Conservation (phyloP, 2,113 vertebrate species). For the Emydocephalus ijimae region DNA sequence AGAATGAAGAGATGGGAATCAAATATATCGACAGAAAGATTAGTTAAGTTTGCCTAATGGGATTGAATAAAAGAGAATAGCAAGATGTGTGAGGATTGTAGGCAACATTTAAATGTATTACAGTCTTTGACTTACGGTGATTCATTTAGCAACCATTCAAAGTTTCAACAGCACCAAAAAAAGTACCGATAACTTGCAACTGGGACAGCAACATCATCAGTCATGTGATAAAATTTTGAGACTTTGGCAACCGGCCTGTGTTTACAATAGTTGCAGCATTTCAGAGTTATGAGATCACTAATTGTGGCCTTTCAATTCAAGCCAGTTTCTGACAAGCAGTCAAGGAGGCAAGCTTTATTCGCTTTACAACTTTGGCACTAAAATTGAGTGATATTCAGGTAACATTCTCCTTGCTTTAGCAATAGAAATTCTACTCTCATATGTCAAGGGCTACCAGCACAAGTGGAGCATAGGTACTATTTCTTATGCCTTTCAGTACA, state of each 20-base stretch:
- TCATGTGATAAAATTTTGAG: neutral
- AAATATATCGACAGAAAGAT: neutral
- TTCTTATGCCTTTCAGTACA: slow-evolving; percentile 6
- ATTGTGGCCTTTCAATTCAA: neutral
- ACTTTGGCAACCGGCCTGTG: neutral
- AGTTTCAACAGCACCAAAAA: neutral
- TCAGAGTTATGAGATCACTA: neutral
- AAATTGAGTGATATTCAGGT: neutral
- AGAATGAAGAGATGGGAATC: neutral
- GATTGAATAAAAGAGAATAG: neutral
- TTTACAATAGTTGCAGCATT: neutral
- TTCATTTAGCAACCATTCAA: neutral
- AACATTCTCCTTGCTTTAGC: neutral
- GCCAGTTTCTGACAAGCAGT: neutral
- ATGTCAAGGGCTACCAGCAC: neutral
- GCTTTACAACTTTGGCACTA: neutral
- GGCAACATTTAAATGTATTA: neutral
- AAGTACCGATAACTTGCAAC: neutral
- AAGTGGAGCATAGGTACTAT: neutral
- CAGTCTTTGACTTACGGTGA: neutral
- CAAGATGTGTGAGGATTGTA: neutral
- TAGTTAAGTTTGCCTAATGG: neutral
- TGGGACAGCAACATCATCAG: neutral
- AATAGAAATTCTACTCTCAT: neutral
- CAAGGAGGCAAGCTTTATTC: neutral